These are phyloP conservation scores for Cyphomyrus plagiostoma DNA, from an alignment of 2,113 vertebrate genomes.

Conservation along the genomic window DNA sequence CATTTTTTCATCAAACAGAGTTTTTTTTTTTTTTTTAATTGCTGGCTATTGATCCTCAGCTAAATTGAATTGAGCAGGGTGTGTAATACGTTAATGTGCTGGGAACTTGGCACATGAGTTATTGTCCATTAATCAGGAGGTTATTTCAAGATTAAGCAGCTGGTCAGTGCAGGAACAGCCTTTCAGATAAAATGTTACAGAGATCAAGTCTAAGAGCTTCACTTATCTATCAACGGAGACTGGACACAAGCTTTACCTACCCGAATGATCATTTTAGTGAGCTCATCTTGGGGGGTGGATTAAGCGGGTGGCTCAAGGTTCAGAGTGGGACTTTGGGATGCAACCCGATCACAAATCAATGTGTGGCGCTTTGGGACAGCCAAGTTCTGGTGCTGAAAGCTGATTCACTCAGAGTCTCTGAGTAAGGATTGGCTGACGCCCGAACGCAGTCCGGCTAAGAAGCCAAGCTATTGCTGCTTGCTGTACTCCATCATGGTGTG, in stretches of 20 bases:
- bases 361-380: neutral
- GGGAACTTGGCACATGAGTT: neutral
- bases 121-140: neutral
- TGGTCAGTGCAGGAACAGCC: neutral
- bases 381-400: neutral
- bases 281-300: neutral
- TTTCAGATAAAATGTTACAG: neutral
- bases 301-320: conserved; percentile 14
- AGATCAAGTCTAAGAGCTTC: neutral
- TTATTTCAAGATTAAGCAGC: neutral
- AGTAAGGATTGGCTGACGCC: neutral
- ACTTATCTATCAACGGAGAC: neutral
- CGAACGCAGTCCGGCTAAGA: neutral
- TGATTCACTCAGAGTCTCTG: neutral
- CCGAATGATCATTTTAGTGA: neutral
- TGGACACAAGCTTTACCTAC: neutral
- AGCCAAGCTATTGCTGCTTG: neutral
- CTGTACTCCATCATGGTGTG: neutral
- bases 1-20: neutral
- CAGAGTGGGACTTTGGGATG: conserved; percentile 28
- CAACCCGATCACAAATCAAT: conserved; percentile 44
- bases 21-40: neutral
- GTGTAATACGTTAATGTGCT: neutral
- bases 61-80: neutral
- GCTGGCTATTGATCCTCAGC: neutral